Base-by-base conservation (phyloP, 2,888 invertebrate genomes). In the Pammene aurita region DNA sequence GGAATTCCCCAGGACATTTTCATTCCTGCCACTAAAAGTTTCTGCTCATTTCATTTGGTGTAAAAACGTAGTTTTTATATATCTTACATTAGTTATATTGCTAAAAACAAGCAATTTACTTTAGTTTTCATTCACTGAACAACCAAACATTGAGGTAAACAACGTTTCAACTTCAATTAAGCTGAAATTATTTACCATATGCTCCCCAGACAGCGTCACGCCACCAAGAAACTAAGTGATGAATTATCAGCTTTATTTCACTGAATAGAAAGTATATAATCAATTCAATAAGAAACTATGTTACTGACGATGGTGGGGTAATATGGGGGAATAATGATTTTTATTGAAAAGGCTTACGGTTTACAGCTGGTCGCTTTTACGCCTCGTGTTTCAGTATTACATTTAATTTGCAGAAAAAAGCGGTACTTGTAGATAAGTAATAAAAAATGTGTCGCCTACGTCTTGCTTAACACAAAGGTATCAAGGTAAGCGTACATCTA, bases 151-250 rank as follows among this genome's bases (percentile, higher is more conserved):
- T 38, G 26, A 44, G 14, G 67, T 67, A 67, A 67, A 61, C 55
- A 67, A 55, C 14, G n/a, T 46, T 54, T 44, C 66, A 55, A 67
- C 46, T 54, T 60, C 66, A 61, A 67, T 67, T 55, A 55, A 46
- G 11, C 48, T 55, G 46, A 55, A 61, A 61, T 44, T 60, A 67
- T 60, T 60, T 38, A 54, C 38, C 55, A 60, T 50, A 38, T 38
- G 26, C 14, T 46, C 41, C n/a, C 61, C 18, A 52, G 38, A 35
- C n/a, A 18, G 14, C 38, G 54, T 16, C 13, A 10, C 52, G 6
- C 57, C 42, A 42, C 18, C 18, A n/a, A n/a, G n/a, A n/a, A 52
- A 26, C 7, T 16, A 26, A 34, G 9, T 11, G 16, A 16, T 50
- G 14, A 46, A 52, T 26, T 52, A 13, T 34, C 26, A 52, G 34